Evolutionary conservation across 2,888 invertebrate genomes (phyloP), one percentile per base, ranked within the genome.

Genomic region (Amphipyra tragopoginis): DNA sequence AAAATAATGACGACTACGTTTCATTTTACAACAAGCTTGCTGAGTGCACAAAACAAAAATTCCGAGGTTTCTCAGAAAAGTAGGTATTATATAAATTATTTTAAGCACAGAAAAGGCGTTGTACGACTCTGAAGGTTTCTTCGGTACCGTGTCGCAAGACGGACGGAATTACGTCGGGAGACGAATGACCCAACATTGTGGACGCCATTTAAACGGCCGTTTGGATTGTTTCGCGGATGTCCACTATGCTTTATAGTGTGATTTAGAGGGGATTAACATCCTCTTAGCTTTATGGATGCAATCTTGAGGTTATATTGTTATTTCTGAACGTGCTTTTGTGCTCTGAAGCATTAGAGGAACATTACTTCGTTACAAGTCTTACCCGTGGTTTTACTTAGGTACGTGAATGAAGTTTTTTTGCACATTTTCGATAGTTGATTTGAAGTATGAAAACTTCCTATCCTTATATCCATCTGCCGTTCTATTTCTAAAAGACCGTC

Each of bases 31-130:
- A 54, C 50, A 40, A 60, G 29, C 54, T 26, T 50, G 70, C 70
- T 43, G 45, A 70, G 45, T 53, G 56, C 62, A 74, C 45, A 68
- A 60, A 52, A 56, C 11, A 52, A 29, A 60, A 61, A 56, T 55
- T 38, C 13, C 49, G 14, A 45, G 34, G 56, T 60, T 56, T 52
- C 38, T 39, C 11, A 36, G 55, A 48, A 51, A 73, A 71, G 54
- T n/a, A n/a, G n/a, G n/a, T 62, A 29, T 57, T 47, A 36, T 54
- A 38, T 40, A 36, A 56, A 74, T 68, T 56, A 74, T 56, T 60
- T 69, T 62, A 54, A 57, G 63, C 40, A 43, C 39, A 44, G 70
- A 69, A 71, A 75, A 51, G 53, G 56, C 13, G 38, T 50, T 62
- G 70, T 54, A 26, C 15, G 36, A 40, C 39, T 71, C 39, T 40